These are phyloP conservation scores for Littorina saxatilis DNA, from an alignment of 1,140 invertebrate genomes.

Conservation along the genomic window DNA sequence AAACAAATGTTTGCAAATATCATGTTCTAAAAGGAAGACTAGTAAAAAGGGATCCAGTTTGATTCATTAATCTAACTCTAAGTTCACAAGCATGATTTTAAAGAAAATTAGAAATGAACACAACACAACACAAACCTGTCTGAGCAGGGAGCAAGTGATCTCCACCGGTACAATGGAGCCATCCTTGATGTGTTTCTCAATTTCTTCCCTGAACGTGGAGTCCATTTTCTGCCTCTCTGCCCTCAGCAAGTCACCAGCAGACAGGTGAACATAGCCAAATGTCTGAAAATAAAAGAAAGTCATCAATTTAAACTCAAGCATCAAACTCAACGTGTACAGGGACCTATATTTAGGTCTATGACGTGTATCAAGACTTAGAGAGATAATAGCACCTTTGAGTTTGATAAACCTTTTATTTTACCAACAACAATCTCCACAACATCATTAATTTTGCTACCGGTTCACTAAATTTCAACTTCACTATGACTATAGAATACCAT, in stretches of 20 bases:
- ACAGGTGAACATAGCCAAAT: conserved; percentile 96
- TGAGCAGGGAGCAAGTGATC: conserved; percentile 96
- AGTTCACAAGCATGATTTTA: no score
- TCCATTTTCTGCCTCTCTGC: conserved; percentile 90
- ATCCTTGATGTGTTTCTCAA: conserved; percentile 93
- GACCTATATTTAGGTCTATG: no score
- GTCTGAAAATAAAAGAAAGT: conserved; percentile 77
- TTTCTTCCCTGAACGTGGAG: conserved; percentile 94
- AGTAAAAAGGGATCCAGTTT: no score
- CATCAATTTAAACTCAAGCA: not conserved
- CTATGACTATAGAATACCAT: no score
- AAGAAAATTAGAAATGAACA: no score
- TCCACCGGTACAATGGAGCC: conserved; percentile 99
- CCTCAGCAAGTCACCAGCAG: conserved; percentile 96
- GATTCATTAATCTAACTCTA: no score
- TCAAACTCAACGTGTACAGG: not conserved
- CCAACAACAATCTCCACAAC: conserved; percentile 17
- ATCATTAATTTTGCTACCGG: no score
- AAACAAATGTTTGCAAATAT: no score
- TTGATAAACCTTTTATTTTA: not conserved
- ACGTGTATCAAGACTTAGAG: not conserved
- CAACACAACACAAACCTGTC: conserved; percentile 81
- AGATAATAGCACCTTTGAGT: no score
- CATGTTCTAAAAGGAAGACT: no score
- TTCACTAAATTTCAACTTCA: no score